Conservation (phyloP, 2,797 vertebrate genomes). For the Phrynocephalus guinanensis region DNA sequence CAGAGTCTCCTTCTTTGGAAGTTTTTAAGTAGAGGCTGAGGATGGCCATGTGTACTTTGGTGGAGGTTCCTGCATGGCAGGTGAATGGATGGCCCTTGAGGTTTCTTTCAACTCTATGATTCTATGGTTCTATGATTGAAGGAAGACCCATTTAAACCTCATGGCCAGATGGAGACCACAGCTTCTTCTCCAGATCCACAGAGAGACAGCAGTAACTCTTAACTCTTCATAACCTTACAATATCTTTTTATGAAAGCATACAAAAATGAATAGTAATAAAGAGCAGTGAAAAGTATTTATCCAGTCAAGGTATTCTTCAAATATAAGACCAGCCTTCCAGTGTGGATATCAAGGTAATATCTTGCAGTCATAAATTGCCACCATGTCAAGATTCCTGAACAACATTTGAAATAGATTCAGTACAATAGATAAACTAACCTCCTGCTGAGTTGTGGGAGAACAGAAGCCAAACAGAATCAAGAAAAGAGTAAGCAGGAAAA, state of each 20-base stretch:
- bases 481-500: background rate
- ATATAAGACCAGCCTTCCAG: constrained; percentile 10
- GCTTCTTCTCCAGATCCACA: background rate
- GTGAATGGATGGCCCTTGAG: too few relatives aligned
- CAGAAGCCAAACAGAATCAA: constrained; percentile 2
- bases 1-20: too few relatives aligned
- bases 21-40: too few relatives aligned
- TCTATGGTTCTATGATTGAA: background rate
- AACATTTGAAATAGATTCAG: constrained; percentile 6
- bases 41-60: too few relatives aligned
- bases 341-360: constrained; percentile 26
- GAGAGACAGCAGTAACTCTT: background rate
- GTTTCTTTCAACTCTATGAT: background rate
- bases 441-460: constrained; percentile 1
- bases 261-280: background rate
- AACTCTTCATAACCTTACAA: constrained; percentile 15
- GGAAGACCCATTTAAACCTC: background rate
- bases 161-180: background rate
- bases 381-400: constrained; percentile 21
- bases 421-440: constrained; percentile 5
- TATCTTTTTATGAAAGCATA: constrained; percentile 12
- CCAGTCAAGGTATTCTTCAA: constrained; percentile 31
- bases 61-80: too few relatives aligned
- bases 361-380: constrained; percentile 25
- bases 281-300: constrained; percentile 16